Conservation (phyloP, 1,140 invertebrate species). For the Neodiprion lecontei region DNA sequence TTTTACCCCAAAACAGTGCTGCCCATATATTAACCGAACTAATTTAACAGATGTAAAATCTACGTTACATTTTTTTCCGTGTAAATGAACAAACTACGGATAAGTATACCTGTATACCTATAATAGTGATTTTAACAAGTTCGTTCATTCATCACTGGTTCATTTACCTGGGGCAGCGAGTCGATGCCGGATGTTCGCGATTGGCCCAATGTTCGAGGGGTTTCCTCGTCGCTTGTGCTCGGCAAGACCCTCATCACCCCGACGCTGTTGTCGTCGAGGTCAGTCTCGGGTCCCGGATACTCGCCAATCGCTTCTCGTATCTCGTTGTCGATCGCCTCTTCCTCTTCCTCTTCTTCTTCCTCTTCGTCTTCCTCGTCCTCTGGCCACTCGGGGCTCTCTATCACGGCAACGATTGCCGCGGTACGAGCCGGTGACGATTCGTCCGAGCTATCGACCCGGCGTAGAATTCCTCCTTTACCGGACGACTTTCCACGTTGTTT, state of each 20-base stretch:
- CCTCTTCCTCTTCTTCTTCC: slow-evolving; percentile 44
- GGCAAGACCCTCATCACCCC: slow-evolving; percentile 53
- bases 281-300: slow-evolving; percentile 41
- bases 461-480: slow-evolving; percentile 22
- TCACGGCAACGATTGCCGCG: slow-evolving; percentile 55
- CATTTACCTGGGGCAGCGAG: slow-evolving; percentile 48
- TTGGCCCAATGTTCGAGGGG: slow-evolving; percentile 21
- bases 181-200: slow-evolving; percentile 38
- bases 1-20: too few relatives aligned
- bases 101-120: too few relatives aligned
- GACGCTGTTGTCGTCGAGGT: slow-evolving; percentile 46
- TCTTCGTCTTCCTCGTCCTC: slow-evolving; percentile 50
- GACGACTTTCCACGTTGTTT: slow-evolving; percentile 32
- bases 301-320: slow-evolving; percentile 45
- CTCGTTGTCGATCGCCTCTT: slow-evolving; percentile 48
- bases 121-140: too few relatives aligned
- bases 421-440: slow-evolving; percentile 53
- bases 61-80: too few relatives aligned
- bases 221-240: slow-evolving; percentile 53
- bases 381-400: slow-evolving; percentile 56
- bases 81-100: too few relatives aligned
- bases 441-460: slow-evolving; percentile 44
- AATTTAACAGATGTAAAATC: too few relatives aligned
- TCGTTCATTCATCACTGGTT: too few relatives aligned
- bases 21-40: too few relatives aligned